Evolutionary conservation across 1,140 invertebrate species (phyloP).

Genomic region (Tachypleus tridentatus): DNA sequence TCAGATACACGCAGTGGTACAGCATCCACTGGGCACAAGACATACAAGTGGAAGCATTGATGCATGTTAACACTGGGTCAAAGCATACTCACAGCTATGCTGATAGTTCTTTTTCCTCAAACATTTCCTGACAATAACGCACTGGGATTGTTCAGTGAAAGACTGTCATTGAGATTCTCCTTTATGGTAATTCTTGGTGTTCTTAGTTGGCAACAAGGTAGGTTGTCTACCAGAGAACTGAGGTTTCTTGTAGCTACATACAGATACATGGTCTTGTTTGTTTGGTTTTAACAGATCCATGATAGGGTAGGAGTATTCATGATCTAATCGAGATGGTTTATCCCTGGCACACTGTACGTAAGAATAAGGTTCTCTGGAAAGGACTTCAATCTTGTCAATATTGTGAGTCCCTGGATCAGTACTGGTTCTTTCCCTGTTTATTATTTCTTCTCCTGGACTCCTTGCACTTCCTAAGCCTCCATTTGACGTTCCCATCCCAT

Average conservation of each 20-base stretch:
- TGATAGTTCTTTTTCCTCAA: conserved; percentile 61
- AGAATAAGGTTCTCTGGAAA: conserved; percentile 42
- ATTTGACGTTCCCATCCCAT: background rate
- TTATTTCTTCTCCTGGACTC: background rate
- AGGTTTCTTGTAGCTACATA: conserved; percentile 47
- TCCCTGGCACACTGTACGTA: conserved; percentile 66
- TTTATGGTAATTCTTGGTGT: conserved; percentile 38
- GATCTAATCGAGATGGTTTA: conserved; percentile 41
- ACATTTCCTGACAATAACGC: conserved; percentile 39
- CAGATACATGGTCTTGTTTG: conserved; percentile 34
- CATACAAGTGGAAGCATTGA: conserved; percentile 71
- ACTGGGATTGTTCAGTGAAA: conserved; percentile 27
- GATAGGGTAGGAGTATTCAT: conserved; percentile 70
- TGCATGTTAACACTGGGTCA: conserved; percentile 62
- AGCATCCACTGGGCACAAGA: conserved; percentile 65
- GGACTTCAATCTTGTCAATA: conserved; percentile 18
- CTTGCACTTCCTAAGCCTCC: background rate
- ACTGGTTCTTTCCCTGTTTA: conserved; percentile 17
- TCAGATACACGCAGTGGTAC: conserved; percentile 87
- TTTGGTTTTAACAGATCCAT: conserved; percentile 40
- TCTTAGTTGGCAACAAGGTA: conserved; percentile 48
- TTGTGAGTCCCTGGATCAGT: conserved; percentile 8
- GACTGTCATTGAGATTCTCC: conserved; percentile 7
- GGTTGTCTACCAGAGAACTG: conserved; percentile 10
- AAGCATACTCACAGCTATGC: conserved; percentile 76